Conservation (phyloP, 2,797 vertebrate genomes). For the Eupleurogrammus muticus region DNA sequence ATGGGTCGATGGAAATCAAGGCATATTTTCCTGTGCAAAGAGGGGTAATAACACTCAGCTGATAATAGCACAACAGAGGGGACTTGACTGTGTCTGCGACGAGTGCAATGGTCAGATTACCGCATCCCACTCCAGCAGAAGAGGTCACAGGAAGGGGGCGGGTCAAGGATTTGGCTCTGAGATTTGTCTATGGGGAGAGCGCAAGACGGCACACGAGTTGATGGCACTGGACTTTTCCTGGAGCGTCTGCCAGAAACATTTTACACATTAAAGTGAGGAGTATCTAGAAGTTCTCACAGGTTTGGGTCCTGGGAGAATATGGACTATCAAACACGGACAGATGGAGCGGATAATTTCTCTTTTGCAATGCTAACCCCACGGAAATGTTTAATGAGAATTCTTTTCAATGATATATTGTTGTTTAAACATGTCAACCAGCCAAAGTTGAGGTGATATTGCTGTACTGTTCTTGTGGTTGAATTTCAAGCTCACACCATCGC, state of each 20-base stretch:
- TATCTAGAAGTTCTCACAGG: conserved; percentile 68
- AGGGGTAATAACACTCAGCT: conserved; percentile 91
- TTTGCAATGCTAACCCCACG: conserved; percentile 56
- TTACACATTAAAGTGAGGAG: conserved; percentile 81
- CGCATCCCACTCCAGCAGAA: conserved; percentile 66
- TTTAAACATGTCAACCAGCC: conserved; percentile 62
- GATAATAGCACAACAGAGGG: conserved; percentile 88
- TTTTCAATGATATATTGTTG: conserved; percentile 55
- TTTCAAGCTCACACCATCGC: conserved; percentile 24
- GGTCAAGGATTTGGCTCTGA: conserved; percentile 79
- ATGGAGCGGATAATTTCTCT: conserved; percentile 50
- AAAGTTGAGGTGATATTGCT: conserved; percentile 41
- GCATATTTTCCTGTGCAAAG: conserved; percentile 90
- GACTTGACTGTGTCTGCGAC: conserved; percentile 69
- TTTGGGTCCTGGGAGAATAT: conserved; percentile 44
- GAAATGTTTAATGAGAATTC: conserved; percentile 54
- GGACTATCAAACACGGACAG: conserved; percentile 55
- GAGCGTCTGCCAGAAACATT: conserved; percentile 76
- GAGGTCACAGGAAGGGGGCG: conserved; percentile 76
- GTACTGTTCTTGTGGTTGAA: conserved; percentile 27
- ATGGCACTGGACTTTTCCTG: conserved; percentile 65
- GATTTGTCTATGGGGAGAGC: conserved; percentile 66
- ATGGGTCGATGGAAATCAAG: conserved; percentile 94
- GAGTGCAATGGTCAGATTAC: conserved; percentile 81
- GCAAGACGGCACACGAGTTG: conserved; percentile 43